These are phyloP conservation scores for Phania funesta DNA, from an alignment of 2,888 invertebrate genomes.

Conservation along the genomic window DNA sequence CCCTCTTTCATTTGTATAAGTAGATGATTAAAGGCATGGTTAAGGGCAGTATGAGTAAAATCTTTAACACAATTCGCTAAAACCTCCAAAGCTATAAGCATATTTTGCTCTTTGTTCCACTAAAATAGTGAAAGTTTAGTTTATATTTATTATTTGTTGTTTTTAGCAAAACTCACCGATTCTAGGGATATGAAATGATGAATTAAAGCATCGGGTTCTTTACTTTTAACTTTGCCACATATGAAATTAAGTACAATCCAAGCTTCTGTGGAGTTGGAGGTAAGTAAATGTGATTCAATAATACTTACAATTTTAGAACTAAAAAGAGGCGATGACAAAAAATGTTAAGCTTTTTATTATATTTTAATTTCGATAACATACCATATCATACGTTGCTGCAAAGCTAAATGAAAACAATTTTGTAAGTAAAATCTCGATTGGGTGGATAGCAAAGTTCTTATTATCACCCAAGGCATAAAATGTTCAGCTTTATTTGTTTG, in stretches of 20 bases:
- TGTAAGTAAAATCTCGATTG: constrained; percentile 77
- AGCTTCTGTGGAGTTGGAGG: constrained; percentile 79
- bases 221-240: constrained; percentile 75
- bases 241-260: constrained; percentile 79
- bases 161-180: constrained; percentile 69
- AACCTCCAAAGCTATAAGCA: constrained; percentile 77
- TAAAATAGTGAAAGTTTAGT: constrained; percentile 51
- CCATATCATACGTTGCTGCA: constrained; percentile 70
- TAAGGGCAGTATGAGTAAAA: constrained; percentile 78
- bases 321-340: constrained; percentile 20
- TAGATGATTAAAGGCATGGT: constrained; percentile 76
- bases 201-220: constrained; percentile 76
- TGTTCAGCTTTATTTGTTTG: constrained; percentile 77
- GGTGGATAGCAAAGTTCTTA: constrained; percentile 74
- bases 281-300: constrained; percentile 77
- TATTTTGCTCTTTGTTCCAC: constrained; percentile 78
- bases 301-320: constrained; percentile 74
- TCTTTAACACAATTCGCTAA: constrained; percentile 74
- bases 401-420: constrained; percentile 72
- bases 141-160: background rate
- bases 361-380: constrained; percentile 26
- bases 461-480: constrained; percentile 79
- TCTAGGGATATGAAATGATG: constrained; percentile 74
- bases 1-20: constrained; percentile 74
- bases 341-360: background rate